phyloP scores from a whole-genome alignment of 2,113 vertebrate species.

The Ptilorrhoa leucosticta region DNA sequence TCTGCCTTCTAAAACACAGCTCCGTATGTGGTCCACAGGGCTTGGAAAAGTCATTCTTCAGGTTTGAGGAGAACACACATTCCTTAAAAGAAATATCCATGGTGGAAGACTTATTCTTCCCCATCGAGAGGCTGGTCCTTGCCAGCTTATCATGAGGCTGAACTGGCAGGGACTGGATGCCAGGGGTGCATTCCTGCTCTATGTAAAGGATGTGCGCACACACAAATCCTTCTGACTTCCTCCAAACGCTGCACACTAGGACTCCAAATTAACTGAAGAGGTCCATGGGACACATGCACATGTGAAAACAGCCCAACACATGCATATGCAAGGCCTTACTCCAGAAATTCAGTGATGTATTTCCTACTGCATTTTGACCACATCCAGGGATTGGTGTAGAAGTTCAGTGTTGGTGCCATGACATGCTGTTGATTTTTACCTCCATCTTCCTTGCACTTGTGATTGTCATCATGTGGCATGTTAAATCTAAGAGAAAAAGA shows the following conservation, averaged over 20 bases:
- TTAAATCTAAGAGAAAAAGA: constrained; percentile 83
- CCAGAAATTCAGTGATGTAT: constrained; percentile 98
- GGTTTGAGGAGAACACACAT: constrained; percentile 3
- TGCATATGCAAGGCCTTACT: constrained; percentile 78
- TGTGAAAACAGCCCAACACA: not conserved
- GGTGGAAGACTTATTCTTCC: constrained; percentile 34
- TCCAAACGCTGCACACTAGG: not conserved
- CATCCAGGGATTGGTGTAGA: constrained; percentile 98
- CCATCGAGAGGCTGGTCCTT: not conserved
- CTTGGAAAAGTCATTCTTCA: constrained; percentile 48
- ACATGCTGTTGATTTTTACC: constrained; percentile 93
- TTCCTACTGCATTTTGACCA: constrained; percentile 99
- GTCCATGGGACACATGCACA: not conserved
- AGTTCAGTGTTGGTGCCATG: constrained; percentile 95
- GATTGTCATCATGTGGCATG: constrained; percentile 98
- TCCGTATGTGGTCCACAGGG: not conserved
- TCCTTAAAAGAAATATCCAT: constrained; percentile 46
- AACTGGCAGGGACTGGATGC: constrained; percentile 28
- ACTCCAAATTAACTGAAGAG: not conserved
- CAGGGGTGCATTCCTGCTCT: constrained; percentile 3
- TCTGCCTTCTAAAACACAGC: constrained; percentile 13
- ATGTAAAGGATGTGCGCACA: not conserved
- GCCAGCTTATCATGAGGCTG: constrained; percentile 51
- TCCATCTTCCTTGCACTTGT: constrained; percentile 94
- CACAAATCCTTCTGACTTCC: not conserved